phyloP scores from a whole-genome alignment of 2,797 vertebrate genomes.

The Diceros bicornis region DNA sequence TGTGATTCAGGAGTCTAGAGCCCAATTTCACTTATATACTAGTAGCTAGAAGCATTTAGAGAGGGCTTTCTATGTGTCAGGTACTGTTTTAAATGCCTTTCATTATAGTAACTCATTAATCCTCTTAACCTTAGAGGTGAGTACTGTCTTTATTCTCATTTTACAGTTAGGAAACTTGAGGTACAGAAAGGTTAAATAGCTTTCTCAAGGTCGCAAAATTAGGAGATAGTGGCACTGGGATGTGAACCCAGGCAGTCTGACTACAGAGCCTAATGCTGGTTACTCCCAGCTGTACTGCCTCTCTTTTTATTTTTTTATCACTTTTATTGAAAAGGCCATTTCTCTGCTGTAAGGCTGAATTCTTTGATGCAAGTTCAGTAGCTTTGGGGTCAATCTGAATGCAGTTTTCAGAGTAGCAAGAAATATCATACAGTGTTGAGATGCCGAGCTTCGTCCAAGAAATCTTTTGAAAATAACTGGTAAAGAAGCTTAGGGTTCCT shows the following conservation, averaged over 20 bases:
- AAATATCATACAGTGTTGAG: constrained; percentile 44
- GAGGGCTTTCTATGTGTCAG: not conserved
- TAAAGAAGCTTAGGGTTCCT: not conserved
- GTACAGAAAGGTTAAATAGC: not conserved
- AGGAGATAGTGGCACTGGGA: not conserved
- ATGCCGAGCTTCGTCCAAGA: constrained; percentile 41
- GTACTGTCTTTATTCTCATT: not conserved
- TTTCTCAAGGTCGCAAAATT: not conserved
- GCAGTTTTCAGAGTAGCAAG: constrained; percentile 47
- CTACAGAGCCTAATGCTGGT: not conserved
- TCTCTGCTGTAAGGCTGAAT: constrained; percentile 55
- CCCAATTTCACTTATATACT: not conserved
- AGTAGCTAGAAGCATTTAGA: not conserved
- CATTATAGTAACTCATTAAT: not conserved
- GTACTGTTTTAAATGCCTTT: not conserved
- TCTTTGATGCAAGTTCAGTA: constrained; percentile 67
- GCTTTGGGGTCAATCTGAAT: constrained; percentile 68
- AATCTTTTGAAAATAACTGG: constrained; percentile 65
- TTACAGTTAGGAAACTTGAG: not conserved
- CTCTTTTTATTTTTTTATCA: constrained; percentile 22
- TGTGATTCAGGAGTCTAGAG: not conserved
- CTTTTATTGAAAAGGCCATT: constrained; percentile 70
- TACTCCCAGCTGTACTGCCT: not conserved
- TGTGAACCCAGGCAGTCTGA: not conserved
- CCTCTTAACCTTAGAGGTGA: not conserved